Evolutionary conservation across 1,140 invertebrate species (phyloP).

Genomic region (Formica exsecta): DNA sequence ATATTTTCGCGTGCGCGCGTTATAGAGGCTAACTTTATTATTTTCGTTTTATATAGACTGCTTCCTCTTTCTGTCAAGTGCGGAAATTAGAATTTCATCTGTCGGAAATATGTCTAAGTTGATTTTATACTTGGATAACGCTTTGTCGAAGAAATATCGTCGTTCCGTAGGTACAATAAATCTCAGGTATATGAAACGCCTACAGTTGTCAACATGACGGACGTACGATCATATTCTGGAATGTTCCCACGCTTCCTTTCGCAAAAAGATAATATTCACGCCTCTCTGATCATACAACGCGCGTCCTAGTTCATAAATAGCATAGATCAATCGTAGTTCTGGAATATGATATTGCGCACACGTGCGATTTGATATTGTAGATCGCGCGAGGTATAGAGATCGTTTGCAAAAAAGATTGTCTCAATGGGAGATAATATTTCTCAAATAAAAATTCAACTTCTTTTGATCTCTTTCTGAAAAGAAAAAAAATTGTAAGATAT

Average conservation of each 20-base stretch:
- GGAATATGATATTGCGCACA: constrained; percentile 45
- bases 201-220: constrained; percentile 47
- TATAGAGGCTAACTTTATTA: background rate
- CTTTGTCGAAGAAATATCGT: constrained; percentile 31
- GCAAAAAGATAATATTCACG: constrained; percentile 47
- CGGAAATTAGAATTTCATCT: constrained; percentile 59
- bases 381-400: background rate
- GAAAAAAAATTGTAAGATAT: background rate
- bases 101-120: constrained; percentile 27
- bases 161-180: constrained; percentile 9
- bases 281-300: background rate
- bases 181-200: constrained; percentile 23
- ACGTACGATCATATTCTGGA: constrained; percentile 25
- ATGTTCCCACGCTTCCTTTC: constrained; percentile 48
- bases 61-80: constrained; percentile 11
- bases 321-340: constrained; percentile 45
- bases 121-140: constrained; percentile 36
- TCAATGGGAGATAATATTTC: background rate
- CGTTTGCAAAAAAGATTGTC: constrained; percentile 14
- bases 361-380: constrained; percentile 1
- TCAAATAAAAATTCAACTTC: background rate
- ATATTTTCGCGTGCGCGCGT: background rate
- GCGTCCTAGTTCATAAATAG: constrained; percentile 56
- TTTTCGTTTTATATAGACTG: constrained; percentile 12
- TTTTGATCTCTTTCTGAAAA: background rate